Percentiles rank a stretch among this genome's conserved stretches.
Conservation (phyloP, 2,888 invertebrate genomes). For the Orthonychiurus folsomi region DNA sequence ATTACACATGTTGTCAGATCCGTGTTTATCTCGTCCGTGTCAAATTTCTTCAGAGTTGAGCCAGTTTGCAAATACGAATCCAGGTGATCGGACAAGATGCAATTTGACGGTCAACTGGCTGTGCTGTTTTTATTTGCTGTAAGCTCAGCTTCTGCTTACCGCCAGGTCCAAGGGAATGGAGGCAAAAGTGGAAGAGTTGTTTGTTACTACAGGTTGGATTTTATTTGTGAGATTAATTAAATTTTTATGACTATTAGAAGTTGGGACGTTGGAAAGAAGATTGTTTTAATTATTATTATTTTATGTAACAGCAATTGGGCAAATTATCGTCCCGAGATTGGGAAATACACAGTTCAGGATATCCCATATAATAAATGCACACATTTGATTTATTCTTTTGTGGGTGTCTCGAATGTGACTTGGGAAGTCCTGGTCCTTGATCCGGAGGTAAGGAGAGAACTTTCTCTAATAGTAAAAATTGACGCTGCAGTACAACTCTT, state of each 20-base stretch:
- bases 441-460: conserved; percentile 62
- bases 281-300: not conserved
- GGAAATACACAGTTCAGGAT: conserved; percentile 73
- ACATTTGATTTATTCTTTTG: conserved; percentile 78
- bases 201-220: conserved; percentile 60
- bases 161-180: conserved; percentile 25
- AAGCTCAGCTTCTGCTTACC: too few relatives aligned
- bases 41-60: too few relatives aligned
- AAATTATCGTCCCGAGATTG: conserved; percentile 69
- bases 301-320: conserved; percentile 75
- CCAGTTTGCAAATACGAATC: too few relatives aligned
- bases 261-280: not conserved
- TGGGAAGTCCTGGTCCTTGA: conserved; percentile 72
- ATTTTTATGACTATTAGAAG: not conserved
- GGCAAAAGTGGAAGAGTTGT: conserved; percentile 32
- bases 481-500: too few relatives aligned
- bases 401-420: conserved; percentile 68
- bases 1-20: too few relatives aligned
- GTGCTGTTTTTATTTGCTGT: too few relatives aligned
- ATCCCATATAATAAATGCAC: conserved; percentile 74
- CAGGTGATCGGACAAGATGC: too few relatives aligned
- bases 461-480: not conserved
- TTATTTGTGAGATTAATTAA: conserved; percentile 52
- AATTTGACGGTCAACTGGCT: too few relatives aligned
- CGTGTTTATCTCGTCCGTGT: too few relatives aligned